These are phyloP conservation scores for Tipula vernalis DNA, from an alignment of 2,888 invertebrate genomes.

Conservation along the genomic window DNA sequence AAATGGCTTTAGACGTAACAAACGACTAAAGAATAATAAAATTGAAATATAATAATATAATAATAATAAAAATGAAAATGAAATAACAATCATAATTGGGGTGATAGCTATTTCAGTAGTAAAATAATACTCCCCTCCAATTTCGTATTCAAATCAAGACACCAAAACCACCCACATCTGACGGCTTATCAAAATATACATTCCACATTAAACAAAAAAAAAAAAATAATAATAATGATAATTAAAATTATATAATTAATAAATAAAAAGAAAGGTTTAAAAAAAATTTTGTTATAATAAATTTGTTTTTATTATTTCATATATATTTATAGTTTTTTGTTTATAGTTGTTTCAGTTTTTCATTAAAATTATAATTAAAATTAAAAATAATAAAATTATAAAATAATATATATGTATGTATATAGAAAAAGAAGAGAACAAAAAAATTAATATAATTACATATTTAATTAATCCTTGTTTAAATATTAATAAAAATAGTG, in stretches of 20 bases:
- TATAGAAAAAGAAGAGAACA: neutral
- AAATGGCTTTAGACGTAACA: too few relatives aligned
- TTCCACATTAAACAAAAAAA: neutral
- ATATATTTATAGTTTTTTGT: neutral
- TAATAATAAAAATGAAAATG: too few relatives aligned
- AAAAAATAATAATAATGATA: neutral
- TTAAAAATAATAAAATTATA: neutral
- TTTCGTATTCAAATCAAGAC: too few relatives aligned
- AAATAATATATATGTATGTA: neutral
- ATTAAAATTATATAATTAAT: neutral
- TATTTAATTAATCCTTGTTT: neutral
- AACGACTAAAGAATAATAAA: too few relatives aligned
- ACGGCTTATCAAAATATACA: neutral
- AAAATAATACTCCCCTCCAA: too few relatives aligned
- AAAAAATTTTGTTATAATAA: neutral
- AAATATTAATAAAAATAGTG: neutral
- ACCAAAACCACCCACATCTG: too few relatives aligned
- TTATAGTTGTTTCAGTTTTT: conserved; percentile 4
- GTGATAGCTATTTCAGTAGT: too few relatives aligned
- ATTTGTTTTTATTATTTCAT: neutral
- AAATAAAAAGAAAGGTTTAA: neutral
- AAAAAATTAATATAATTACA: neutral
- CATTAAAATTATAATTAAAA: neutral
- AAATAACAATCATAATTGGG: too few relatives aligned
- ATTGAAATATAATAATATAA: too few relatives aligned